phyloP scores from a whole-genome alignment of 2,888 invertebrate genomes.

The Rugalucina vietnamica region DNA sequence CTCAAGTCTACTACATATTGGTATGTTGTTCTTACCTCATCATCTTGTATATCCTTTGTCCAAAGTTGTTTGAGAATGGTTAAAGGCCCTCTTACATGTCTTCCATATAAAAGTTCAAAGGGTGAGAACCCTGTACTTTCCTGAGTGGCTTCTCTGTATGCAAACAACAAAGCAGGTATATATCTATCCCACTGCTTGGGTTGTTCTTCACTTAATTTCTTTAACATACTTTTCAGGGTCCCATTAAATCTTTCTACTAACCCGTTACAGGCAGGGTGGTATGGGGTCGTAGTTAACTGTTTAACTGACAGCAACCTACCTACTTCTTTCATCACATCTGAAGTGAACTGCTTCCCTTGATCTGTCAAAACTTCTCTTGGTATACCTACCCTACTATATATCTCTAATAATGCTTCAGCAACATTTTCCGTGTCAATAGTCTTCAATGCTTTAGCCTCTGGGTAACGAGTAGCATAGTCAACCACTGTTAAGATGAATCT shows the following conservation, averaged over 20 bases:
- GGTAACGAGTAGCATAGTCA: no score
- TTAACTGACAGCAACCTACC: constrained; percentile 41
- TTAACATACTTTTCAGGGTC: constrained; percentile 60
- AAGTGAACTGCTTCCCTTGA: constrained; percentile 58
- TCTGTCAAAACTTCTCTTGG: constrained; percentile 48
- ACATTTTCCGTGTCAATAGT: constrained; percentile 28
- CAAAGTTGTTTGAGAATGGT: constrained; percentile 49
- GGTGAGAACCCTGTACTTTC: constrained; percentile 46
- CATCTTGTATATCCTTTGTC: constrained; percentile 26
- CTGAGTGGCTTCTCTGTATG: constrained; percentile 56
- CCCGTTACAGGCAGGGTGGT: constrained; percentile 59
- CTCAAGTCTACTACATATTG: constrained; percentile 57
- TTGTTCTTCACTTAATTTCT: constrained; percentile 38
- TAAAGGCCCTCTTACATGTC: constrained; percentile 49
- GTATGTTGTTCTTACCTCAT: constrained; percentile 45
- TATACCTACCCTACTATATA: constrained; percentile 31
- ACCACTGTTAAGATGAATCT: no score
- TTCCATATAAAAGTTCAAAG: constrained; percentile 61
- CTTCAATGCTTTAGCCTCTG: no score
- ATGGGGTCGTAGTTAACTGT: constrained; percentile 50
- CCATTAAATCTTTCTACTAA: constrained; percentile 64
- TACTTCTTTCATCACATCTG: constrained; percentile 53
- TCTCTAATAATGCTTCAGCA: constrained; percentile 45
- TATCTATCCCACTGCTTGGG: constrained; percentile 63
- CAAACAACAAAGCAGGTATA: constrained; percentile 53